These are phyloP conservation scores for Acronicta alni DNA, from an alignment of 2,888 invertebrate genomes.

Conservation along the genomic window DNA sequence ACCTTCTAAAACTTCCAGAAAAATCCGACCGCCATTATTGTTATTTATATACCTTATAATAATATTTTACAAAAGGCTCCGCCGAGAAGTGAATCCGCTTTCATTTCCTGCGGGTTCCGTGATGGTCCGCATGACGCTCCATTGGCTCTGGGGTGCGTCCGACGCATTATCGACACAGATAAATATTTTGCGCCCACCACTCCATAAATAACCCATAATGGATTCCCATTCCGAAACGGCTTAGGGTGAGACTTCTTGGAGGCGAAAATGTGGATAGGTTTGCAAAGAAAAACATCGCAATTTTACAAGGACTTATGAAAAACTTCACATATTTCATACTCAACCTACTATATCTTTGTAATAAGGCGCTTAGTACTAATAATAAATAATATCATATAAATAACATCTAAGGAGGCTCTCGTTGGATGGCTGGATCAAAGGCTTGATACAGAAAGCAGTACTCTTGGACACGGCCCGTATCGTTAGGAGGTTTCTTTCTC, in stretches of 20 bases:
- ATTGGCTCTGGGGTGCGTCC: slow-evolving; percentile 62
- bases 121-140: slow-evolving; percentile 29
- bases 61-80: slow-evolving; percentile 59
- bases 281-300: too few species aligned
- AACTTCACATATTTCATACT: too few species aligned
- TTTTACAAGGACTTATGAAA: too few species aligned
- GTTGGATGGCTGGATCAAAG: too few species aligned
- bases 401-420: too few species aligned
- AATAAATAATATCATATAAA: too few species aligned
- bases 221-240: slow-evolving; percentile 77
- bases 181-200: slow-evolving; percentile 85
- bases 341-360: too few species aligned
- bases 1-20: slow-evolving; percentile 8
- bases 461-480: too few species aligned
- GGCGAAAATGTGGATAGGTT: slow-evolving; percentile 37
- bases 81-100: slow-evolving; percentile 59
- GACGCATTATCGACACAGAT: slow-evolving; percentile 83
- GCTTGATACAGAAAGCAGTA: too few species aligned
- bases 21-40: slow-evolving; percentile 47
- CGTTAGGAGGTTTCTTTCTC: too few species aligned
- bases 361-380: too few species aligned
- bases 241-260: slow-evolving; percentile 60
- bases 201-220: slow-evolving; percentile 87
- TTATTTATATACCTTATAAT: slow-evolving; percentile 61
- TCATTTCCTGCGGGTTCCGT: slow-evolving; percentile 73